phyloP scores from a whole-genome alignment of 2,797 vertebrate species.

The Spheniscus humboldti region DNA sequence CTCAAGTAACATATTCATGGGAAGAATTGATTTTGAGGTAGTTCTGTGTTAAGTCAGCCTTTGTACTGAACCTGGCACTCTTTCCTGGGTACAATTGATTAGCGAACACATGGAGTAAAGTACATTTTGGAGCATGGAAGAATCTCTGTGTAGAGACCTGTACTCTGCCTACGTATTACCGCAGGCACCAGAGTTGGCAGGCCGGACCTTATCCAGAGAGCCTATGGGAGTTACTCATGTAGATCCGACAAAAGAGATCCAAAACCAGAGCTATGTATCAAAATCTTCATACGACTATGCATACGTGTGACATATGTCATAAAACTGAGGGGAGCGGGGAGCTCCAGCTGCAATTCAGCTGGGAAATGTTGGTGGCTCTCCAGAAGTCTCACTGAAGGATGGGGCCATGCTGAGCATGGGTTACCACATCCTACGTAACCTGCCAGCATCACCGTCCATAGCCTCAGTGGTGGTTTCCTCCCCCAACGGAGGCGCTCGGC shows the following conservation, averaged over 20 bases:
- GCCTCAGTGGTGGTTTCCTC: not conserved
- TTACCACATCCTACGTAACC: not conserved
- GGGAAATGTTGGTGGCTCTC: not conserved
- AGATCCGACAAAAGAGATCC: not conserved
- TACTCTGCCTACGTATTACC: not conserved
- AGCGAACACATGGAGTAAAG: not conserved
- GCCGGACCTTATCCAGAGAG: not conserved
- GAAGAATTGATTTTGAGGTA: not conserved
- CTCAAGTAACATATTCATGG: not conserved
- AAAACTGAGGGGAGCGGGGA: not conserved
- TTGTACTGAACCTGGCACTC: not conserved
- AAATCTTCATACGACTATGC: not conserved
- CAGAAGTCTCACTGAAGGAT: not conserved
- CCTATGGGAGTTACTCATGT: not conserved
- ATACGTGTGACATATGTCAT: not conserved
- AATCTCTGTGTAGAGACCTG: not conserved
- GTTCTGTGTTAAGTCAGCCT: not conserved
- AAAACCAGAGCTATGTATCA: not conserved
- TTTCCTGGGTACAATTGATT: not conserved
- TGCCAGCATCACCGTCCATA: not conserved
- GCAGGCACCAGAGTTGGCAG: not conserved
- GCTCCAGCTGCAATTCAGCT: slow-evolving; percentile 7
- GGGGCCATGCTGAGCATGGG: not conserved
- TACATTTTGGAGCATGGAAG: not conserved
- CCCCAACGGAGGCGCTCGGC: rapidly evolving